Percentiles rank a stretch among this genome's conserved stretches.
phyloP scores from a whole-genome alignment of 2,113 vertebrate genomes.

The Neotragus pygmaeus region DNA sequence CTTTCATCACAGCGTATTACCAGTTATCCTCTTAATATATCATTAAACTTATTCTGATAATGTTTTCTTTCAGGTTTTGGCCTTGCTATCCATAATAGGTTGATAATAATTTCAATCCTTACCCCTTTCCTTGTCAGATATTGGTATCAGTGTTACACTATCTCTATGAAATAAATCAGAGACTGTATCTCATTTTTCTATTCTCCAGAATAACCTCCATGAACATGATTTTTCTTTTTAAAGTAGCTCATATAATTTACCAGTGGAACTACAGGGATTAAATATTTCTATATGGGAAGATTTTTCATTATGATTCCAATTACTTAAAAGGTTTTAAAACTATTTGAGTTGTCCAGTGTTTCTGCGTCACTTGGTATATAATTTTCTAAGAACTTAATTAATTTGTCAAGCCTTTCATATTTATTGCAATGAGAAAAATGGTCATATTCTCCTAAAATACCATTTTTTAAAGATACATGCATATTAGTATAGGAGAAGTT shows the following conservation, averaged over 20 bases:
- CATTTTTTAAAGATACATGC: background rate
- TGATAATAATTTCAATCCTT: background rate
- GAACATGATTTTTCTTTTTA: background rate
- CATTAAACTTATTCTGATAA: background rate
- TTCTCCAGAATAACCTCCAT: background rate
- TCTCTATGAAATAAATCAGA: background rate
- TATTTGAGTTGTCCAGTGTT: background rate
- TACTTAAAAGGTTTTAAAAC: background rate
- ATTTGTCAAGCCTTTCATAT: background rate
- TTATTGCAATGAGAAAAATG: background rate
- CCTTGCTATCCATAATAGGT: background rate
- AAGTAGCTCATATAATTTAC: background rate
- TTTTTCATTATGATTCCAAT: background rate
- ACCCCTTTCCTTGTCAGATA: background rate
- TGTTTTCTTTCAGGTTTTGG: background rate
- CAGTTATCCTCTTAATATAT: background rate
- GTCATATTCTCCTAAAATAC: background rate
- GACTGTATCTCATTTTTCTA: background rate
- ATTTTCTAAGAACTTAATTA: background rate
- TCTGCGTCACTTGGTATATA: background rate
- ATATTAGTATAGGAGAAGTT: background rate
- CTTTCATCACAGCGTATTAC: background rate
- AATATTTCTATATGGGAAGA: background rate
- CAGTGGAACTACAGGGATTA: background rate
- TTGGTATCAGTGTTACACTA: background rate